phyloP scores from a whole-genome alignment of 2,888 invertebrate species.

The Psylliodes chrysocephalus region DNA sequence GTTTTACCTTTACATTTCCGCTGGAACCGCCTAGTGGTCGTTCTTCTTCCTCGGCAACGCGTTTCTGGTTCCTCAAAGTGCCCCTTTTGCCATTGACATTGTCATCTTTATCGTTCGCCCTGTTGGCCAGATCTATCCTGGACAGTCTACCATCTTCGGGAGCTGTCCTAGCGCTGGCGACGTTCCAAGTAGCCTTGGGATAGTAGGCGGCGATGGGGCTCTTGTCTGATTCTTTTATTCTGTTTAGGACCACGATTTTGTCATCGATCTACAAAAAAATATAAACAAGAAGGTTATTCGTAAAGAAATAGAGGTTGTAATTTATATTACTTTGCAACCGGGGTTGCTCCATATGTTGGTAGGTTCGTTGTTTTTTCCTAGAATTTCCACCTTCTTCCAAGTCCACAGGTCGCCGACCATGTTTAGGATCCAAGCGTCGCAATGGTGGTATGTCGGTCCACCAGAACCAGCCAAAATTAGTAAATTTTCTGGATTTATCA shows the following conservation, averaged over 20 bases:
- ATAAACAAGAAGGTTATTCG: neutral
- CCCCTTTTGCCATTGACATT: constrained; percentile 80
- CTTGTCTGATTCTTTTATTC: constrained; percentile 68
- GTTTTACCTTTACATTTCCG: constrained; percentile 6
- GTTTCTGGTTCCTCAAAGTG: constrained; percentile 61
- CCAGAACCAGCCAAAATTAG: constrained; percentile 89
- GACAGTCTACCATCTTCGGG: constrained; percentile 51
- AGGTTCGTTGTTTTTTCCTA: constrained; percentile 82
- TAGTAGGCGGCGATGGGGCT: constrained; percentile 69
- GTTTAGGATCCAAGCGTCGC: constrained; percentile 89
- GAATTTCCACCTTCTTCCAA: constrained; percentile 80
- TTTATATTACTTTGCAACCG: constrained; percentile 75
- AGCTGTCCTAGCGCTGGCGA: constrained; percentile 35
- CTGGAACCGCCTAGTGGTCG: neutral
- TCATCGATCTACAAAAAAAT: constrained; percentile 70
- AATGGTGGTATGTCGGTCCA: constrained; percentile 86
- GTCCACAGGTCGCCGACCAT: constrained; percentile 78
- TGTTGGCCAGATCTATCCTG: constrained; percentile 53
- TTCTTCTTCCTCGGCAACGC: constrained; percentile 51
- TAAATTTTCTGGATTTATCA: constrained; percentile 79
- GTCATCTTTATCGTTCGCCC: constrained; percentile 72
- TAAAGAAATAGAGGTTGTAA: neutral
- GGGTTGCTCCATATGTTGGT: constrained; percentile 94
- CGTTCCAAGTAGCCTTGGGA: constrained; percentile 53
- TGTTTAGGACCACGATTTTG: constrained; percentile 79